Evolutionary conservation across 2,797 vertebrate genomes (phyloP), one percentile per base, ranked within the genome.

Genomic region (Enteromius afrohamiltoni): DNA sequence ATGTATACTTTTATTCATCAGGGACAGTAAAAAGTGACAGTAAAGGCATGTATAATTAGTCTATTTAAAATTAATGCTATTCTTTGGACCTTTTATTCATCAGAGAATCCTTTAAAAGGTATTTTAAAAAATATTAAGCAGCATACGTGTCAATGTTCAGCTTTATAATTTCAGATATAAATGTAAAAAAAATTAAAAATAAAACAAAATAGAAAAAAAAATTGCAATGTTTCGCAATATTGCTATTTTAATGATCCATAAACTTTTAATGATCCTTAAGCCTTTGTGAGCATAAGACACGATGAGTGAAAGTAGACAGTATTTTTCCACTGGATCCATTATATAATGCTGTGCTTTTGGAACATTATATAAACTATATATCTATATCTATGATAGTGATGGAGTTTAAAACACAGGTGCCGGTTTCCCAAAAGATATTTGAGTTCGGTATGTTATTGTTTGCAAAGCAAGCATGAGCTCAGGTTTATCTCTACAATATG

Each of bases 401-500:
- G 29, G 19, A 70, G 51, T 70, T 45, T 37, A 26, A 49, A 86
- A 80, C 51, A 62, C 64, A 70, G 62, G n/a, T 76, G 81, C 49
- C 4, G 0, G 51, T 58, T 80, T 77, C 68, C 53, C 80, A 19
- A 13, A 53, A 34, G 4, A 37, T 45, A 47, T 83, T 79, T 76
- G 23, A 40, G 76, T 58, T 55, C 29, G 37, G 26, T 55, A 29
- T 14, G 6, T 73, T 85, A 26, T 19, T 79, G 55, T 47, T 42
- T 73, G 13, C 58, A 47, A 55, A 71, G 67, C 79, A 62, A 79
- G 68, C 76, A 79, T 47, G 37, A 83, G 4, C 47, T 82, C 29
- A 31, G 9, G 51, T 45, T 21, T 31, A 40, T 77, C 68, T 53
- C 16, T 16, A 58, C 53, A 42, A 26, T 58, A n/a, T 51, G n/a